Evolutionary conservation across 1,140 invertebrate genomes (phyloP).

Genomic region (Globodera rostochiensis): DNA sequence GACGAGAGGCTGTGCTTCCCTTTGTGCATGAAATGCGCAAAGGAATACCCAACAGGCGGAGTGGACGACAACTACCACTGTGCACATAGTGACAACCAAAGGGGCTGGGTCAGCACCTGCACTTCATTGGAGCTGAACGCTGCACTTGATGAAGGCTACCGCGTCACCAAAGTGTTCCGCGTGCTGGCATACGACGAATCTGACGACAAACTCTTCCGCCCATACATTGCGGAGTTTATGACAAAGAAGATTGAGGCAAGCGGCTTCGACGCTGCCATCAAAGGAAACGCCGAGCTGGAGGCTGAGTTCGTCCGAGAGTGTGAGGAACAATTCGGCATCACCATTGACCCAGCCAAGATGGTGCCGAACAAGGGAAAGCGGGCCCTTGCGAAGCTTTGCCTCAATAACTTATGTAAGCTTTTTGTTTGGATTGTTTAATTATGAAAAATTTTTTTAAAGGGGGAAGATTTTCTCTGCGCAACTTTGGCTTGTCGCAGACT

Average conservation of each 20-base stretch:
- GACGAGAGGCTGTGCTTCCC: slow-evolving; percentile 15
- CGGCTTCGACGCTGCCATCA: not conserved
- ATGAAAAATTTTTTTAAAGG: slow-evolving; percentile 4
- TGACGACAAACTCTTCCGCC: not conserved
- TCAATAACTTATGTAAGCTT: slow-evolving; percentile 14
- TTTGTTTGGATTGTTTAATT: not conserved
- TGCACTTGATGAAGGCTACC: slow-evolving; percentile 3
- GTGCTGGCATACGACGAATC: not conserved
- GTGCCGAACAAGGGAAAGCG: slow-evolving; percentile 1
- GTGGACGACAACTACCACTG: not conserved
- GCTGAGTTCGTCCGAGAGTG: not conserved
- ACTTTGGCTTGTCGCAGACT: not conserved
- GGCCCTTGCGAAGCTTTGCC: not conserved
- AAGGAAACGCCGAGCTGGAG: not conserved
- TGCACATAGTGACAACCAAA: not conserved
- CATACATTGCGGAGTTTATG: not conserved
- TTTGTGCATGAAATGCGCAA: not conserved
- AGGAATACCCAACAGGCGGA: slow-evolving; percentile 1
- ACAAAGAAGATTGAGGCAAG: not conserved
- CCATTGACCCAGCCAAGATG: not conserved
- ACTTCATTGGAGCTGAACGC: slow-evolving; percentile 10
- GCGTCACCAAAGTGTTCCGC: slow-evolving; percentile 4
- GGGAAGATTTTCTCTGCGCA: slow-evolving; percentile 6
- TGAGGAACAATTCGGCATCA: no score
- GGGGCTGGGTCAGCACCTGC: slow-evolving; percentile 11